Evolutionary conservation across 2,113 vertebrate species (phyloP), one percentile per base, ranked within the genome.

Genomic region (Anolis sagrei): DNA sequence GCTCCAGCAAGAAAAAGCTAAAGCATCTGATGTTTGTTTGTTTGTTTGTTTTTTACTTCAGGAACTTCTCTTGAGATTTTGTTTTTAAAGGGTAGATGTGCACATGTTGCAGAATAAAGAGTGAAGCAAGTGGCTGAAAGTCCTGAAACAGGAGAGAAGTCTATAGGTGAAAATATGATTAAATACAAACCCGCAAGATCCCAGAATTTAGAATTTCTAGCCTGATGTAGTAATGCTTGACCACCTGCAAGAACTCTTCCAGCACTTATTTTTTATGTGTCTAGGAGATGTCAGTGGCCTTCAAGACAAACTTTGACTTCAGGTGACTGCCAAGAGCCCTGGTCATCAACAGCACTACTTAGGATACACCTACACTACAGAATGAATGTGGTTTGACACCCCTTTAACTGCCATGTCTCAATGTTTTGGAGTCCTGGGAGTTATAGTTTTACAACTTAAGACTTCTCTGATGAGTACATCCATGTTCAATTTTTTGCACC

Each of bases 1-100:
- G 49, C 18, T 79, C 34, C 36, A 66, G 25, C 58, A 79, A 79
- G 78, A n/a, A 78, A 64, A 79, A 58, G 61, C 34, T 79, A 79
- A 39, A 79, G 23, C 23, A 79, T 39, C 64, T 44, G 58, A 79
- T 23, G 23, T 23, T 27, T 64, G 39, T 44, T 44, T 44, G 39
- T 70, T 70, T 39, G n/a, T 58, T 58, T 14, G 1, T 58, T 58
- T 39, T 78, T 78, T 10, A 66, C 58, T 64, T 62, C 13, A 64
- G 61, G 39, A 79, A 16, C 9, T 61, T 64, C 34, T 36, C 1
- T 49, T 16, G 61, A 66, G 23, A 39, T 39, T 64, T 34, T 25
- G 9, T 58, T 44, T 29, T 39, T 27, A 79, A 64, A 79, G 32
- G n/a, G 16, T 4, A 61, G n/a, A 32, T 27, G 11, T 25, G 19